phyloP scores from a whole-genome alignment of 2,797 vertebrate species.

The Neosilurus mollespiculum region DNA sequence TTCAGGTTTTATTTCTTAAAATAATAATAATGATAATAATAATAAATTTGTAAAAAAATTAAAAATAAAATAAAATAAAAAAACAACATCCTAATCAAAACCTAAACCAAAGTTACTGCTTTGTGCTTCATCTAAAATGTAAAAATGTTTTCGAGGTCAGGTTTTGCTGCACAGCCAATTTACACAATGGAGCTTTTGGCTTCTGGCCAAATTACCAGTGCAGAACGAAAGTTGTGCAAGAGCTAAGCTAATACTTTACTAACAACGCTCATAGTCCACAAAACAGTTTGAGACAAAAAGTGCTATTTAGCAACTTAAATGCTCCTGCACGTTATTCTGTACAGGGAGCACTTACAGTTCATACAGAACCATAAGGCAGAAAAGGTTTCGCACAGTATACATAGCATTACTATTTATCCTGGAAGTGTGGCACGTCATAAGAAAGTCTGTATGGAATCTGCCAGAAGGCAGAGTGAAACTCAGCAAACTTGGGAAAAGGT shows the following conservation, averaged over 20 bases:
- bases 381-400: background rate
- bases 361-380: background rate
- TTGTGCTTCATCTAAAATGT: background rate
- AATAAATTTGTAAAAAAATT: too few relatives aligned
- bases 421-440: too few relatives aligned
- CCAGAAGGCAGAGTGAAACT: background rate
- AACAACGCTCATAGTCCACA: background rate
- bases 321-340: background rate
- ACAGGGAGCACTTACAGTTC: background rate
- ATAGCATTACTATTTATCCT: background rate
- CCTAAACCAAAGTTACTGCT: background rate
- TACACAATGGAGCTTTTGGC: conserved; percentile 14
- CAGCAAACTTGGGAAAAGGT: background rate
- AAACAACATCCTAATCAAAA: background rate
- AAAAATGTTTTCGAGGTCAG: background rate
- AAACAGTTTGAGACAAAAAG: background rate
- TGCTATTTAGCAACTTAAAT: background rate
- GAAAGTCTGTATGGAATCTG: background rate
- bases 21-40: too few relatives aligned
- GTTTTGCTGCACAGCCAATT: conserved; percentile 11
- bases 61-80: background rate
- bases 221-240: background rate
- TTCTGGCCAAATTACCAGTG: background rate
- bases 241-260: background rate
- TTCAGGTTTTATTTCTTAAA: background rate